phyloP scores from a whole-genome alignment of 2,888 invertebrate species.

The Polyommatus iphigenia region DNA sequence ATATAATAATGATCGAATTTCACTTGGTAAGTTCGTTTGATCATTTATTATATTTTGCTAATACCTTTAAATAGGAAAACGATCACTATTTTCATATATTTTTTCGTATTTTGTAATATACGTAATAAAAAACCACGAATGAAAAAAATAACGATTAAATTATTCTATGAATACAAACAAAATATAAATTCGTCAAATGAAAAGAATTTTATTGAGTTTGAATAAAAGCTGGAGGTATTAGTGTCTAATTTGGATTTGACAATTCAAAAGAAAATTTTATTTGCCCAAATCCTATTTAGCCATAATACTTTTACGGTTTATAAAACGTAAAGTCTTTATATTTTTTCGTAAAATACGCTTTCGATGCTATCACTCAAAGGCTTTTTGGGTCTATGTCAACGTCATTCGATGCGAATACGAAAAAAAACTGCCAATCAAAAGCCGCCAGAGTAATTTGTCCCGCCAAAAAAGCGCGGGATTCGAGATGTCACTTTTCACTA shows the following conservation, averaged over 20 bases:
- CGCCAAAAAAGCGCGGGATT: background rate
- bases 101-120: too few relatives aligned
- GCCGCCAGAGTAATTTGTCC: background rate
- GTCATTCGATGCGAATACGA: background rate
- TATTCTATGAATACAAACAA: background rate
- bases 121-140: background rate
- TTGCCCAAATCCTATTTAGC: background rate
- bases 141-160: background rate
- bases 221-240: constrained; percentile 3
- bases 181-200: background rate
- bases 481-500: too few relatives aligned
- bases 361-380: background rate
- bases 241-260: background rate
- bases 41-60: too few relatives aligned
- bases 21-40: too few relatives aligned
- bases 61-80: too few relatives aligned
- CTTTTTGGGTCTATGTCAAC: background rate
- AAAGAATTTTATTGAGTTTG: background rate
- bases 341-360: background rate
- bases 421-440: background rate
- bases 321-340: background rate
- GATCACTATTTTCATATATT: too few relatives aligned
- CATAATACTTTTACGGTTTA: background rate
- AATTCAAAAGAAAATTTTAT: constrained; percentile 9
- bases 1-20: too few relatives aligned